These are phyloP conservation scores for Actinopyga echinites DNA, from an alignment of 53 echinoderm and acorn worm genomes.

Conservation along the genomic window DNA sequence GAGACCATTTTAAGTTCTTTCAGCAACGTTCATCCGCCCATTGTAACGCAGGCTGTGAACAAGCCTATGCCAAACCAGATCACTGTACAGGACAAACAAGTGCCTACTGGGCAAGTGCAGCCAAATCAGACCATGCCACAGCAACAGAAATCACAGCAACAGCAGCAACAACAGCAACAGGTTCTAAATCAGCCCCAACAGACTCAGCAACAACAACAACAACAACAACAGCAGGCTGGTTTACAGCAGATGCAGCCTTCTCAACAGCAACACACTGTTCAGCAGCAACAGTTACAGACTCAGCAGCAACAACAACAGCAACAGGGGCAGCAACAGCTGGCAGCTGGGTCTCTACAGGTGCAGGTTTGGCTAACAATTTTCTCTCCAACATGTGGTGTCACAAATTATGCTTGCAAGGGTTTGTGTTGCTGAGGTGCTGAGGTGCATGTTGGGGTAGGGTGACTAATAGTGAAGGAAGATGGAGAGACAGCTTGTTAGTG, in stretches of 20 bases:
- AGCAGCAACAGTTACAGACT: slow-evolving; percentile 32
- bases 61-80: background rate
- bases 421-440: too few species aligned
- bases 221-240: background rate
- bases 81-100: background rate
- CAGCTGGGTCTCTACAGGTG: background rate
- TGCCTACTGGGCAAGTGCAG: slow-evolving; percentile 13
- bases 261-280: slow-evolving; percentile 48
- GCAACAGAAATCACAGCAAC: slow-evolving; percentile 62
- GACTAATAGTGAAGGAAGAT: too few species aligned
- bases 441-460: too few species aligned
- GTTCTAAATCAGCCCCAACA: slow-evolving; percentile 68
- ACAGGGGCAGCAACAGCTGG: background rate
- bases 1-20: too few species aligned
- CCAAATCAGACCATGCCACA: slow-evolving; percentile 14
- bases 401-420: too few species aligned
- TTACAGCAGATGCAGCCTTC: background rate
- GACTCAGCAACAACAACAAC: slow-evolving; percentile 59
- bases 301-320: slow-evolving; percentile 5
- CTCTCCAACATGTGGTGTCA: background rate
- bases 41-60: too few species aligned
- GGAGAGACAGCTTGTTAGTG: too few species aligned
- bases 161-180: slow-evolving; percentile 71
- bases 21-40: too few species aligned
- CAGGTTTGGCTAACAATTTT: background rate